Base-by-base conservation (phyloP, 2,113 vertebrate species). In the Dicentrarchus labrax region DNA sequence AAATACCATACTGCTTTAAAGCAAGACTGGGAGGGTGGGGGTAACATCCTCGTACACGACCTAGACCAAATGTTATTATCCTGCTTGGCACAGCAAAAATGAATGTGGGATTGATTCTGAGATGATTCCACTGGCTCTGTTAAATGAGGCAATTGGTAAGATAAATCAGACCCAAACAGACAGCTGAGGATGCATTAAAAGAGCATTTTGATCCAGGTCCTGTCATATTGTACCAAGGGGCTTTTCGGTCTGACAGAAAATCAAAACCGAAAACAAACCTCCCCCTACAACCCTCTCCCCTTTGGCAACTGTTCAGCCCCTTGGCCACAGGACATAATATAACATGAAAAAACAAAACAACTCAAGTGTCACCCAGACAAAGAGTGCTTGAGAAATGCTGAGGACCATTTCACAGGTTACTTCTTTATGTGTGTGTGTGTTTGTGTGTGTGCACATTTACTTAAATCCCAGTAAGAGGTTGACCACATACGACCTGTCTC, bases 121-220 rank as follows among this genome's bases (percentile, higher is more conserved):
- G 92, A 94, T 93, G 92, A 93, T 85, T 90, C 74, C 88, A 92
- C 92, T 93, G 80, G 77, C 67, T 84, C 68, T 78, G 60, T 21
- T 81, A 81, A 45, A 83, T 65, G 79, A 92, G 87, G 76, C 77
- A 73, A 77, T 76, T 50, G 30, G 17, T 61, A 65, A 48, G 30
- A 85, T 53, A 79, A 64, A 79, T 70, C 57, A 56, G 84, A 39
- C 60, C 4, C 24, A 64, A 69, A 72, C 30, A 67, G 45, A 86
- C 39, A 85, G 53, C 61, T 72, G 76, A 91, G 85, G 83, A 66
- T 41, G 51, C 69, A 24, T 6, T 12, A 72, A 57, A 22, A 17
- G 61, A 83, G 74, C 1, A 15, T 78, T 86, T 59, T 81, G 75
- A 83, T 82, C 71, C 80, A 56, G 68, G 66, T 78, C 64, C 48